phyloP scores from a whole-genome alignment of 2,113 vertebrate species.

The Martes martes region DNA sequence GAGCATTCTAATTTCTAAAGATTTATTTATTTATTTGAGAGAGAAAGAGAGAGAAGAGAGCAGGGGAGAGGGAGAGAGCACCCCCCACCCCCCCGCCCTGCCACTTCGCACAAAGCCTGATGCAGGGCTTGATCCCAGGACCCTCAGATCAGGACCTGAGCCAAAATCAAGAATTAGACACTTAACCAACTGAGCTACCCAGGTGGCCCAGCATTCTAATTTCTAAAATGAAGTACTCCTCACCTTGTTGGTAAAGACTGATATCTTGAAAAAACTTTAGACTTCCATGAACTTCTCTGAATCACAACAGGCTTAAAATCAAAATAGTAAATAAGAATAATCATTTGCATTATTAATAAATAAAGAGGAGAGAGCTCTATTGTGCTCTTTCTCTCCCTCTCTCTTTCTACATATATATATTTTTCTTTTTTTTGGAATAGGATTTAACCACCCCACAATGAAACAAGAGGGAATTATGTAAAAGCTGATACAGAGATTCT shows the following conservation, averaged over 20 bases:
- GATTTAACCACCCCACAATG: background rate
- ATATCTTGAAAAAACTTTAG: background rate
- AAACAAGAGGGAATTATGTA: background rate
- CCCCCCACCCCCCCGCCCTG: rapidly evolving
- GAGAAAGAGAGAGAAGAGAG: too few relatives aligned
- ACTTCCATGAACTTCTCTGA: background rate
- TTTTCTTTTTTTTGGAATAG: too few relatives aligned
- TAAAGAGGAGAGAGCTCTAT: background rate
- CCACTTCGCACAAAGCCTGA: background rate
- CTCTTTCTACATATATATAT: background rate
- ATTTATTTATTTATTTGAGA: background rate
- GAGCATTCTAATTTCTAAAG: background rate
- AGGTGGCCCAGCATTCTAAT: background rate
- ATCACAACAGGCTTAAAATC: background rate
- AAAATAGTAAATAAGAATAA: background rate
- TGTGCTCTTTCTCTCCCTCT: background rate
- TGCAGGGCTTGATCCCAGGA: background rate
- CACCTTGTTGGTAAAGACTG: background rate
- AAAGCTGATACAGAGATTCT: background rate
- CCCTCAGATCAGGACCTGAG: background rate
- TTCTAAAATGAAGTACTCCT: background rate
- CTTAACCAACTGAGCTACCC: background rate
- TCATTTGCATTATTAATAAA: background rate
- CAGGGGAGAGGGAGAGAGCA: background rate
- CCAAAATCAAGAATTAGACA: too few relatives aligned